A percentile compares a stretch with the other conserved stretches of the same genome.
Conservation (phyloP, 2,113 vertebrate species). For the Rhagologus leucostigma region DNA sequence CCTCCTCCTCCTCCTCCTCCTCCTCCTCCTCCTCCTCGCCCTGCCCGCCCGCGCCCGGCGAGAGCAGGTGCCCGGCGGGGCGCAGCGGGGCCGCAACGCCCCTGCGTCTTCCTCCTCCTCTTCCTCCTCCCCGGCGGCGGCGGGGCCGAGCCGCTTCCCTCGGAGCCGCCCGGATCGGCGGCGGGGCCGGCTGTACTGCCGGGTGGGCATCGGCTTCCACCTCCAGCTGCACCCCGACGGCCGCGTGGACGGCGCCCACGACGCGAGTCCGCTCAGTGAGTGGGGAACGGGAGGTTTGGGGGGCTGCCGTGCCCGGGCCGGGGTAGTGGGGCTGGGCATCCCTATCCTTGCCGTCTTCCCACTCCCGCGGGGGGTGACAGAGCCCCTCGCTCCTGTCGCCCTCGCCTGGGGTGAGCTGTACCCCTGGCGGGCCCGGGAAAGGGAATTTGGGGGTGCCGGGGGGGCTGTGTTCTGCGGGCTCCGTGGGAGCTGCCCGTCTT, state of each 20-base stretch:
- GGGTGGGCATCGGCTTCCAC: slow-evolving; percentile 96
- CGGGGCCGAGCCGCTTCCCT: slow-evolving; percentile 65
- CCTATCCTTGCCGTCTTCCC: background rate
- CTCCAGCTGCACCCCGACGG: slow-evolving; percentile 95
- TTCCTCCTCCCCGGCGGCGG: background rate
- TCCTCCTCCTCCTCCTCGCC: slow-evolving; percentile 77
- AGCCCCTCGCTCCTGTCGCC: background rate
- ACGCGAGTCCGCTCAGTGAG: slow-evolving; percentile 89
- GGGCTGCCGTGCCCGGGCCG: background rate
- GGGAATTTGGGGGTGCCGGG: background rate
- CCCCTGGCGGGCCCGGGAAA: background rate
- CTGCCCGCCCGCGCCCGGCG: slow-evolving; percentile 61
- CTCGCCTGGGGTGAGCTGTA: background rate
- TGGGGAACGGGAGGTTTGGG: background rate
- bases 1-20: slow-evolving; percentile 70
- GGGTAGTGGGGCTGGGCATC: background rate
- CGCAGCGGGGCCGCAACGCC: slow-evolving; percentile 14
- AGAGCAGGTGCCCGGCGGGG: slow-evolving; percentile 38
- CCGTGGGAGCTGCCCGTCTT: accelerated
- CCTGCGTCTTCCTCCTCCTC: slow-evolving; percentile 7
- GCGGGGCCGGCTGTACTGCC: slow-evolving; percentile 90
- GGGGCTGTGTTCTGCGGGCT: accelerated
- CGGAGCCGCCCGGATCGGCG: slow-evolving; percentile 86
- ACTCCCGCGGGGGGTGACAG: accelerated
- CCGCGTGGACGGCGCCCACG: slow-evolving; percentile 93